A percentile compares a stretch with the other conserved stretches of the same genome.
These are phyloP conservation scores for Diplosoma virens DNA, from an alignment of 23 tunicate species.

Conservation along the genomic window DNA sequence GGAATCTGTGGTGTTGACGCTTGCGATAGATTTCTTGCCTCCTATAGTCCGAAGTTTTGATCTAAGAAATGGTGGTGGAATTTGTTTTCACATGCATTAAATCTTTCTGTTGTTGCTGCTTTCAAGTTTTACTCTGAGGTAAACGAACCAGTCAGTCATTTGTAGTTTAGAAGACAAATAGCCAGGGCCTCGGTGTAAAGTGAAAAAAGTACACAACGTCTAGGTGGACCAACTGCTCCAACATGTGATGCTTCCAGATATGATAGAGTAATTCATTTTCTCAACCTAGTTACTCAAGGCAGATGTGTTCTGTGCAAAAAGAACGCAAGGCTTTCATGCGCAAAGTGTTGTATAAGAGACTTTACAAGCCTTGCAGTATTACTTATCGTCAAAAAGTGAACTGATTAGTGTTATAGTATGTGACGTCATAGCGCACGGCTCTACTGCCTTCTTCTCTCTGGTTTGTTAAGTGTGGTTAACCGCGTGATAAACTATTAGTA, in stretches of 20 bases:
- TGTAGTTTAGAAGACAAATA: background rate
- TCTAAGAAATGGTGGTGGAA: conserved; percentile 32
- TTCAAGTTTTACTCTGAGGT: background rate
- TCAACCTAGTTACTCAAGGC: background rate
- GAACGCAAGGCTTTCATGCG: too few species aligned
- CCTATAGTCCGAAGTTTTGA: conserved; percentile 6
- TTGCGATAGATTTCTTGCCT: background rate
- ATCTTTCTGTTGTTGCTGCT: conserved; percentile 14
- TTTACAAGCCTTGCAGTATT: too few species aligned
- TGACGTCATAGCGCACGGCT: too few species aligned
- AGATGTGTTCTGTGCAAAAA: background rate
- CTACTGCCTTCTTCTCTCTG: too few species aligned
- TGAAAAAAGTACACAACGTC: background rate
- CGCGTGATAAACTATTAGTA: too few species aligned
- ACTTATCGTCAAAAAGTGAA: too few species aligned
- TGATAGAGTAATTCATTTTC: background rate
- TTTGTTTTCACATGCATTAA: background rate
- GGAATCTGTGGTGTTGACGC: conserved; percentile 10
- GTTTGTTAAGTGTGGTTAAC: too few species aligned
- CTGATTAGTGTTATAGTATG: too few species aligned
- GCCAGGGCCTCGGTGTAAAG: background rate
- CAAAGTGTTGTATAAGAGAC: too few species aligned
- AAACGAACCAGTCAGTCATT: background rate
- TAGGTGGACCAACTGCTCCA: background rate
- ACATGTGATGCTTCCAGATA: background rate